Base-by-base conservation (phyloP, 1,140 invertebrate species). In the Mya arenaria region DNA sequence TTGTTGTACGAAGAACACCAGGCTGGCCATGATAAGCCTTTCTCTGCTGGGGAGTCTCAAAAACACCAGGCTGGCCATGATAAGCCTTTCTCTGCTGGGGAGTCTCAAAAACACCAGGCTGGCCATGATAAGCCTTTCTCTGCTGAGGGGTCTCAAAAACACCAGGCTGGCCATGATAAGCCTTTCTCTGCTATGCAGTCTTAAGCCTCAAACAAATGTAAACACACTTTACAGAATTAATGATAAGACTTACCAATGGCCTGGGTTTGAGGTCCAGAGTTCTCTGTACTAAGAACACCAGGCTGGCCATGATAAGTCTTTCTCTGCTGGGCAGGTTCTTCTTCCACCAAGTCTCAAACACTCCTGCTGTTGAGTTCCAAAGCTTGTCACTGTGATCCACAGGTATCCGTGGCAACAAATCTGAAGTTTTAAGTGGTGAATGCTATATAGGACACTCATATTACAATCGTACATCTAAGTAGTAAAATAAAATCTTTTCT, bases 321-420 rank as follows among this genome's bases (percentile, higher is more conserved):
- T 79, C 75, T 34, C 32, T 66, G 23, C 65, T 56, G 23, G 62
- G 62, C 28, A 79, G 75, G 19, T 58, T 13, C 34, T 68, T 56
- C 32, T 68, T 79, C 75, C 75, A 79, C 75, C 75, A 79, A 19
- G 63, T 41, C 55, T 79, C 75, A 68, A 66, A 79, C 62, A 68
- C 32, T 8, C 41, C 25, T 25, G 62, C 39, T 1, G 68, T 13
- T 30, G 17, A 37, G 41, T 79, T 68, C 41, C 65, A 65, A 5
- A 79, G 17, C n/a, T 56, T 55, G 32, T 79, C 62, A 44, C 10
- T 44, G 5, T 30, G 13, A 28, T 25, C 17, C 1, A 25, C 13
- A 23, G 75, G 75, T 10, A 79, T 10, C 23, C 25, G 34, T 39
- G 63, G 75, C 34, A 79, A 3, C 32, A 66, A 25, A 23, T 65